Base-by-base conservation (phyloP, 2,113 vertebrate species). In the Scartelaos histophorus region DNA sequence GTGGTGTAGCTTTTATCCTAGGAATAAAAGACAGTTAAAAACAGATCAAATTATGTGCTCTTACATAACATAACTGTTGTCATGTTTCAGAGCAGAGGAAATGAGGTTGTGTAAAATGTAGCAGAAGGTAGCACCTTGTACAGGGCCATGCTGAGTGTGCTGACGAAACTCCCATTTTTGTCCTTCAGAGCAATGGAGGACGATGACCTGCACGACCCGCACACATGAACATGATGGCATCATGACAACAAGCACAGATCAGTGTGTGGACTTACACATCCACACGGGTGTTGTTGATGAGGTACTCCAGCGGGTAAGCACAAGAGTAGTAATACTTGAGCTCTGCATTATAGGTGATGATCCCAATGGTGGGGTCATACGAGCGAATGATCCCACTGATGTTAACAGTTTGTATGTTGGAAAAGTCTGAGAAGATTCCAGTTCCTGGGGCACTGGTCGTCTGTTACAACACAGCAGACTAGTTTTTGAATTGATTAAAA, bases 251-350 rank as follows among this genome's bases (percentile, higher is more conserved):
- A 6, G 13, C 12, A 22, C 12, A 46, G 7, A 45, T 45, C 10
- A 13, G 4, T 62, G 24, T 71, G 25, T 13, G 7, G 25, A 86
- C 91, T 91, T 88, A 93, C 91, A 93, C 90, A 21, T 90, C 89
- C 54, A 92, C 76, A 64, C 85, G 81, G 17, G 90, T 94, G 86
- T 93, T 93, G 90, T 93, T 93, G 35, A 94, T 71, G 38, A 93
- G 77, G 71, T 94, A 93, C 78, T 94, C 89, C 67, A 94, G 85
- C 12, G 91, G 88, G 67, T 94, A 94, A 35, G 88, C 74, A 53
- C 93, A 94, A 5, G 90, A 93, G 74, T 94, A 94, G 62, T 76
- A 90, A 78, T 94, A 92, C 81, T 92, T 87, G 24, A 93, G 86
- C 67, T 93, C 90, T 7, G 89, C 68, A 2, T 92, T 92, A 81